Evolutionary conservation across 2,888 invertebrate genomes (phyloP), one percentile per base, ranked within the genome.

Genomic region (Orthosia gracilis): DNA sequence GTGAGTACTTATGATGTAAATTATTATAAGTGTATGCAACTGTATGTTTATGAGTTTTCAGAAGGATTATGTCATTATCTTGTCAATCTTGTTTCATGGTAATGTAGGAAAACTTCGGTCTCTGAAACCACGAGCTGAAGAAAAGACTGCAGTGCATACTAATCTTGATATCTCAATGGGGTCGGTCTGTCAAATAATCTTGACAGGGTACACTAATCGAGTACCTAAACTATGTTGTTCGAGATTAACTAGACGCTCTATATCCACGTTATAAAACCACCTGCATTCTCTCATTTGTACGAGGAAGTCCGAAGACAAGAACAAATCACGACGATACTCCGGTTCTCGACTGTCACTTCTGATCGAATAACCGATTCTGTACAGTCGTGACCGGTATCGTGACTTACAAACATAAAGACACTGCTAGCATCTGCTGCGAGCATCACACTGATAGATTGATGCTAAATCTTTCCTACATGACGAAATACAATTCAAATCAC

Each of bases 401-500:
- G 66, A 64, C 40, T 50, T 26, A 57, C 18, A 59, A 26, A 59
- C 59, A 61, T 55, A 69, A 26, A 50, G 15, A 21, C 21, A 45
- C 61, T 31, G 31, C n/a, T n/a, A n/a, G n/a, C n/a, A n/a, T n/a
- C n/a, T n/a, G n/a, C n/a, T 26, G 58, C 61, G 59, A 73, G 54
- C 70, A 83, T 70, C 40, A 45, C 26, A 15, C 71, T 58, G 47
- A 74, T 68, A 57, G 65, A 82, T 72, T 49, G 61, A 77, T 77
- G 67, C 49, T 62, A 40, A 68, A 74, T 50, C 62, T 83, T 75
- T 71, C 68, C 55, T 57, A 54, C 23, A 62, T 75, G 68, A 71
- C 68, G 70, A 83, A 83, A 83, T 71, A 68, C 83, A 57, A 65
- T 74, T 68, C 61, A 83, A 76, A 68, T 68, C 49, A 52, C 40